Conservation (phyloP, 2,888 invertebrate species). For the Mamestra brassicae region DNA sequence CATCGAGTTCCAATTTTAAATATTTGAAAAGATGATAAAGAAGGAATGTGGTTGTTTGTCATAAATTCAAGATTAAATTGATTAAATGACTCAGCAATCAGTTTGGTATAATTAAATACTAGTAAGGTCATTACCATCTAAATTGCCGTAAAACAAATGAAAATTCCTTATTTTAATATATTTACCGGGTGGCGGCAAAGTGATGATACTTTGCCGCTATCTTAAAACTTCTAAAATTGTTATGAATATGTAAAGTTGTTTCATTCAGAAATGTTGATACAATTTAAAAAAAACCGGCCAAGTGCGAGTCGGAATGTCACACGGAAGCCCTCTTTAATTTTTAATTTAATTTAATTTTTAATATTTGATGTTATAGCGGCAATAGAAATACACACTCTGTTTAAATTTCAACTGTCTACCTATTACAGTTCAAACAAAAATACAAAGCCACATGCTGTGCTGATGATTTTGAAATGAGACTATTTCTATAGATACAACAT, state of each 20-base stretch:
- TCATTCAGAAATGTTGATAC: too few species aligned
- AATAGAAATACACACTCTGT: too few species aligned
- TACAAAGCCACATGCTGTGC: neutral
- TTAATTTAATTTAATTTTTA: too few species aligned
- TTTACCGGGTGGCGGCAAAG: neutral
- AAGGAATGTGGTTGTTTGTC: slow-evolving; percentile 10
- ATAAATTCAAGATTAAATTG: neutral
- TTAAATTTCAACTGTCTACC: too few species aligned
- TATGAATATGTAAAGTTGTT: too few species aligned
- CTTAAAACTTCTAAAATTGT: too few species aligned
- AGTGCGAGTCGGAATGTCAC: too few species aligned
- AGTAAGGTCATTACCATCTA: neutral
- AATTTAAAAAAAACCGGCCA: too few species aligned
- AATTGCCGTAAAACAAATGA: neutral
- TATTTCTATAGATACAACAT: neutral
- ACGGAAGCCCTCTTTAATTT: too few species aligned
- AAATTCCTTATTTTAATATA: neutral
- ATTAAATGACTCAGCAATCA: neutral
- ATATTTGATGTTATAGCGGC: too few species aligned
- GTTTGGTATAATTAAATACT: neutral
- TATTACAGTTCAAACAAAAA: neutral
- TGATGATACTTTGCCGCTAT: neutral
- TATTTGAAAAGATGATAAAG: neutral
- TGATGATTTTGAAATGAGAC: neutral
- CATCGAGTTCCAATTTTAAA: neutral